These are phyloP conservation scores for Drosophila ogumai DNA, from an alignment of 1,140 invertebrate species.

Conservation along the genomic window DNA sequence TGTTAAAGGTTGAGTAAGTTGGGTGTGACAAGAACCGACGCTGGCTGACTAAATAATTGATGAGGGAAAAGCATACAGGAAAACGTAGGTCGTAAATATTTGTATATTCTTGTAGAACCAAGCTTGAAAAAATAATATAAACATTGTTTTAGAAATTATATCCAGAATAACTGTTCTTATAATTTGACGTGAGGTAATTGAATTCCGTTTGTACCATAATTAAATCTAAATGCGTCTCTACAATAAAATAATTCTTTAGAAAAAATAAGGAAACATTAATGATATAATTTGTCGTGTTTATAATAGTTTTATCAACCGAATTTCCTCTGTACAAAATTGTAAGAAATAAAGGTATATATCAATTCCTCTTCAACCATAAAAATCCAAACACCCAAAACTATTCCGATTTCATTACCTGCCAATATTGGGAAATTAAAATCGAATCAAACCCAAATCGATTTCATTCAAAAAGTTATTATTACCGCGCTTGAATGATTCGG, in stretches of 20 bases:
- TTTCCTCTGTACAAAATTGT: neutral
- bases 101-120: neutral
- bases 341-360: no score
- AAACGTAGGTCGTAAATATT: slow-evolving; percentile 5
- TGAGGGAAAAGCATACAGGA: slow-evolving; percentile 1
- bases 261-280: no score
- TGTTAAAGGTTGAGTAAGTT: slow-evolving; percentile 17
- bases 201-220: neutral
- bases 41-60: slow-evolving; percentile 17
- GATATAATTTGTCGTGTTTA: neutral
- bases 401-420: neutral
- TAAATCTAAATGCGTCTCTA: neutral
- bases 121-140: neutral
- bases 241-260: neutral
- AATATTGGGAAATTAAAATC: slow-evolving; percentile 4
- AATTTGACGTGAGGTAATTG: neutral
- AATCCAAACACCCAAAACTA: neutral
- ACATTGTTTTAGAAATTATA: neutral
- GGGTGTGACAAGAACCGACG: slow-evolving; percentile 24
- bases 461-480: slow-evolving; percentile 7
- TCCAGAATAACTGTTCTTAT: neutral
- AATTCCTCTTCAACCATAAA: neutral
- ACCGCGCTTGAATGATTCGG: neutral
- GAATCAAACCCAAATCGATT: slow-evolving; percentile 6
- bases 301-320: neutral